Base-by-base conservation (phyloP, 2,797 vertebrate genomes). In the Gymnothorax reevesii region DNA sequence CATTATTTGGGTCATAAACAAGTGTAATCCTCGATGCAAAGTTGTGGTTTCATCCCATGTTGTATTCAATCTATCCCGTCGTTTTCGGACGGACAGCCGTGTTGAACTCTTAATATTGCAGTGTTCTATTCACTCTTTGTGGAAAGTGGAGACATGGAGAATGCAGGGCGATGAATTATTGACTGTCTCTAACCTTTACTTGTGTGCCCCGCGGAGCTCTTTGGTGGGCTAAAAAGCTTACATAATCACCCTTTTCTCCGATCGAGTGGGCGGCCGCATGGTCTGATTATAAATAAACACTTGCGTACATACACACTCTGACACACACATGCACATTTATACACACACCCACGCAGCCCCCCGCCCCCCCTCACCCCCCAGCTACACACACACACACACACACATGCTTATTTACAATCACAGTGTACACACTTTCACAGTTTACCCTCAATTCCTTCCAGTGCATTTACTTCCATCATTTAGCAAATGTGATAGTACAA, bases 101-200 rank as follows among this genome's bases (percentile, higher is more conserved):
- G 82, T 84, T 84, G 59, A 80, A 80, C 33, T 42, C 7, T 42
- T 84, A 60, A 49, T 64, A 49, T 20, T 22, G 13, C 33, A 22
- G 57, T 42, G 33, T 57, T 83, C 20, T 9, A 64, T 54, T 49
- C 52, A 64, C 42, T 27, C n/a, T 84, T 84, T 27, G 42, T 42
- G 42, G 83, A 42, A 64, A 66, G 59, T 27, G 54, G 55, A 83
- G 82, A 42, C 83, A 17, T 62, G 57, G 27, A 62, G 66, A 80
- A 42, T 25, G 42, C 10, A 42, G 60, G 55, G 60, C 59, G 59
- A 84, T 84, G 59, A 84, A 84, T 84, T 84, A 84, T 84, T 64
- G 83, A 84, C 59, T 80, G 82, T 57, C 82, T 83, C 52, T 83
- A 83, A 83, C 82, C 82, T 83, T 84, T 84, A 12, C 33, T 66